These are phyloP conservation scores for Ciconia boyciana DNA, from an alignment of 2,113 vertebrate species.

Conservation along the genomic window DNA sequence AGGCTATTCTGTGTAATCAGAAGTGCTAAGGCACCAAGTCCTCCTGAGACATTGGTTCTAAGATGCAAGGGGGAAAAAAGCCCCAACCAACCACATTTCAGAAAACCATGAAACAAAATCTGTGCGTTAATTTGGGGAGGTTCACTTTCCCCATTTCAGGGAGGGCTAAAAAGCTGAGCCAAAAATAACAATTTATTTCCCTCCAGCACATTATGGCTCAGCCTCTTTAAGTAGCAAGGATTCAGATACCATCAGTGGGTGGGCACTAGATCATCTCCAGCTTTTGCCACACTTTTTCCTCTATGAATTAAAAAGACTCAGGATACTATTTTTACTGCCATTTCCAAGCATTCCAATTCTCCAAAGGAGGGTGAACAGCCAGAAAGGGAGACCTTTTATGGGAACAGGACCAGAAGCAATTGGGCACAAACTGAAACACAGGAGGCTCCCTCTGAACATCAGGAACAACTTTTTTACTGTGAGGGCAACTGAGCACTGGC, in stretches of 20 bases:
- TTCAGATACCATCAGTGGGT: neutral
- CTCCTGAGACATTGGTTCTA: neutral
- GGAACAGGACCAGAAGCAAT: neutral
- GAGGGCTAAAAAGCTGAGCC: neutral
- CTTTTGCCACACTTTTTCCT: neutral
- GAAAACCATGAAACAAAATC: neutral
- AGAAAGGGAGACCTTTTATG: neutral
- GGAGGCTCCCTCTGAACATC: neutral
- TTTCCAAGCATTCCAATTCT: neutral
- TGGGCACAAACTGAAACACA: neutral
- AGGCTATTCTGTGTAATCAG: neutral
- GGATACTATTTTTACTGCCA: neutral
- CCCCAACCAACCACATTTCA: neutral
- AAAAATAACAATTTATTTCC: neutral
- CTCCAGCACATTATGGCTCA: neutral
- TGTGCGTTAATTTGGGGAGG: neutral
- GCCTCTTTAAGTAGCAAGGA: neutral
- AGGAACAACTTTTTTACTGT: neutral
- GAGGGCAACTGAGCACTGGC: neutral
- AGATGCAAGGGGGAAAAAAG: neutral
- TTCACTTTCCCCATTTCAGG: neutral
- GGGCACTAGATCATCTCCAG: neutral
- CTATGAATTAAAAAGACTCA: neutral
- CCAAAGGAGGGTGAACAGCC: neutral
- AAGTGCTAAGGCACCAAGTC: neutral